Percentiles rank a stretch among this genome's conserved stretches.
These are phyloP conservation scores for Lutjanus argentimaculatus DNA, from an alignment of 2,797 vertebrate species.

Conservation along the genomic window DNA sequence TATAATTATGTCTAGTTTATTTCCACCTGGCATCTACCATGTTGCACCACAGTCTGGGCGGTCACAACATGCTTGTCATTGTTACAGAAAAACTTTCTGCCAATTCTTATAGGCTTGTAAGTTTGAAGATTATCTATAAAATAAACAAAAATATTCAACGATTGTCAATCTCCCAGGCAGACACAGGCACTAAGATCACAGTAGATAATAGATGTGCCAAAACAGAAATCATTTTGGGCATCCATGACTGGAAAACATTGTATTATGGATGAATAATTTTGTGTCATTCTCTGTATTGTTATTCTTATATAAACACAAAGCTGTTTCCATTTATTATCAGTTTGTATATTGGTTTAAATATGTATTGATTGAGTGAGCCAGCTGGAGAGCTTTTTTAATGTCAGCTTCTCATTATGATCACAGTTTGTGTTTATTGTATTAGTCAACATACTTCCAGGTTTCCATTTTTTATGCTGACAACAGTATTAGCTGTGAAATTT, in stretches of 20 bases:
- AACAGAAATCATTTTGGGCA: neutral
- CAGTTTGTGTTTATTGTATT: neutral
- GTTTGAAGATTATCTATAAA: neutral
- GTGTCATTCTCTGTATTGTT: neutral
- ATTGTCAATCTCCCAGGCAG: neutral
- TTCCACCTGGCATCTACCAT: neutral
- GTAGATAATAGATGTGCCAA: neutral
- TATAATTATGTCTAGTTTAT: neutral
- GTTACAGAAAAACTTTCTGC: neutral
- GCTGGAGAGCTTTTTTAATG: neutral
- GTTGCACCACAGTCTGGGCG: neutral
- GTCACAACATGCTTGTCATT: neutral
- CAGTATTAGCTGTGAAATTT: neutral
- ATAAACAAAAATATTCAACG: conserved; percentile 2
- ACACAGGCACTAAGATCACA: neutral
- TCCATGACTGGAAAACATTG: neutral
- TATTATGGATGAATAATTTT: neutral
- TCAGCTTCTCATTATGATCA: neutral
- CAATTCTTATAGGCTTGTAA: neutral
- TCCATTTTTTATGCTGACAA: neutral
- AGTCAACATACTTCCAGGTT: conserved; percentile 5
- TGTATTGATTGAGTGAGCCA: neutral
- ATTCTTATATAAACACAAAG: neutral
- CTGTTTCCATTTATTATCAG: neutral
- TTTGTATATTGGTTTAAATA: conserved; percentile 4